These are phyloP conservation scores for Alethe castanea DNA, from an alignment of 2,113 vertebrate genomes.

Conservation along the genomic window DNA sequence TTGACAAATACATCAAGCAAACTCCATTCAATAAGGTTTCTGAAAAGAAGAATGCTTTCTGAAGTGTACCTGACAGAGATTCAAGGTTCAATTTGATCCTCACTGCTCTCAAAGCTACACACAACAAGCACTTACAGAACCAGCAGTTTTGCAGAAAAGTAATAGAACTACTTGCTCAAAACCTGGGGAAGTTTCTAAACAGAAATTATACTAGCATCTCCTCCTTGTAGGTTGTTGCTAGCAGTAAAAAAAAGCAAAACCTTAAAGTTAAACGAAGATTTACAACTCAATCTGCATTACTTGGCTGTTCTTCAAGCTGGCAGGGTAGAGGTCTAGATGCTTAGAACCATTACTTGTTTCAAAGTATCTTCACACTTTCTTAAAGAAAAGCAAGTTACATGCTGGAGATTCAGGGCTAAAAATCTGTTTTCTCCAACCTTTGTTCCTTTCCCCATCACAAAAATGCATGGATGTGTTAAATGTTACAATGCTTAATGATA, in stretches of 20 bases:
- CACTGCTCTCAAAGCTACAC: neutral
- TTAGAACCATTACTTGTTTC: neutral
- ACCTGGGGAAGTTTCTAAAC: neutral
- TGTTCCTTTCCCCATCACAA: neutral
- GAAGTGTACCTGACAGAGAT: neutral
- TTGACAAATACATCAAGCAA: slow-evolving; percentile 7
- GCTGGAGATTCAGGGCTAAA: neutral
- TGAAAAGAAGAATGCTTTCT: neutral
- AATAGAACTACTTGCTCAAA: neutral
- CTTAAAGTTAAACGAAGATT: neutral
- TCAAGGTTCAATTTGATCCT: neutral
- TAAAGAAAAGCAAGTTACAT: neutral
- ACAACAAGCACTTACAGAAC: neutral
- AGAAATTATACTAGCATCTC: neutral
- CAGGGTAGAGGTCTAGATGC: neutral
- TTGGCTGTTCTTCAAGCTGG: neutral
- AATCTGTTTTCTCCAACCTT: neutral
- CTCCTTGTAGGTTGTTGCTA: neutral
- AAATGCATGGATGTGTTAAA: neutral
- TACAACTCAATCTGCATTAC: neutral
- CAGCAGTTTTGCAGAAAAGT: neutral
- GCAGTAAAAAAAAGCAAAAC: neutral
- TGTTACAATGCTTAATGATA: neutral
- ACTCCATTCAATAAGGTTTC: neutral
- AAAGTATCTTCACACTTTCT: neutral